Percentiles rank a stretch among this genome's conserved stretches.
Conservation (phyloP, 2,113 vertebrate genomes). For the Oryctolagus cuniculus region mOryCun1.1 NC_091436.1:147280001-147280500, state of each 20-base stretch:
- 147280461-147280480: not conserved
- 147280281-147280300: not conserved
- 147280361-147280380: not conserved
- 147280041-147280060: no score
- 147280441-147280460: not conserved
- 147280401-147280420: not conserved
- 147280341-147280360: not conserved
- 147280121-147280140: constrained; percentile 1
- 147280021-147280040: no score
- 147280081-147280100: not conserved
- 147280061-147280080: no score
- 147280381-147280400: not conserved
- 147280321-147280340: not conserved
- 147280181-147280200: not conserved
- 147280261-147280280: not conserved
- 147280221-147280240: not conserved
- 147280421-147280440: not conserved
- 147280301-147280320: not conserved
- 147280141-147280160: not conserved
- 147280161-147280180: not conserved
- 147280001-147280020: no score
- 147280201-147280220: not conserved
- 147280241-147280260: not conserved
- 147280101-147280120: not conserved
- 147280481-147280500: not conserved